Evolutionary conservation across 1,140 invertebrate species (phyloP), one percentile per base, ranked within the genome.

Genomic region (Conus betulinus): DNA sequence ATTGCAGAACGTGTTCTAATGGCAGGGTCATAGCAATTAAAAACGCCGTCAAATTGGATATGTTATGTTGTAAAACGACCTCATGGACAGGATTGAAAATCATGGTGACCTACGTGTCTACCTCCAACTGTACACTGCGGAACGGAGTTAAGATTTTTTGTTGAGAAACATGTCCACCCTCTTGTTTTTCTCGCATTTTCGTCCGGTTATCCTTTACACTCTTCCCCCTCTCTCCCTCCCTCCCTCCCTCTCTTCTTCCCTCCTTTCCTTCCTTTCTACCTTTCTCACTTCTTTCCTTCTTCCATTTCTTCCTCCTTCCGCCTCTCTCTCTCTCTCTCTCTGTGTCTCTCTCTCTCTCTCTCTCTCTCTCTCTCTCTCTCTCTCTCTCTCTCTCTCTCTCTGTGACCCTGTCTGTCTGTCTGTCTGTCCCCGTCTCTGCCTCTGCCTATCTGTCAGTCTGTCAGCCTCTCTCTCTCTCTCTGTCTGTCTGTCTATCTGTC

Each of bases 331-430:
- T 74, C 71, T n/a, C 71, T 74, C 76, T 78, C 25, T 39, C 8
- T 78, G 10, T 78, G 11, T 78, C 25, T 78, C 0, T 51, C 76
- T 78, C 8, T 78, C 0, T 78, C 39, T 27, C 25, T 78, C 76
- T 78, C 76, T 78, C 76, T 78, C 76, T 78, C 25, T 78, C 76
- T 78, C 76, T 78, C 76, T 51, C 76, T 78, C 25, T 15, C 76
- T 78, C 79, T 55, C 51, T 23, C 79, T 53, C 8, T 81, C 51
- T 81, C 51, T 81, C 51, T 81, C 51, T 53, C 51, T 51, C 76
- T 78, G 3, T 74, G 13, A 20, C 71, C 23, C 71, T 74, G 13
- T 74, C 71, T 74, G 13, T 78, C 76, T 78, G 11, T 78, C 76
- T 78, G 11, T 78, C 76, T 78, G 11, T 78, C 76, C 39, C 76